Evolutionary conservation across 1,140 invertebrate genomes (phyloP), one percentile per base, ranked within the genome.

Genomic region (Leptinotarsa lineolata): DNA sequence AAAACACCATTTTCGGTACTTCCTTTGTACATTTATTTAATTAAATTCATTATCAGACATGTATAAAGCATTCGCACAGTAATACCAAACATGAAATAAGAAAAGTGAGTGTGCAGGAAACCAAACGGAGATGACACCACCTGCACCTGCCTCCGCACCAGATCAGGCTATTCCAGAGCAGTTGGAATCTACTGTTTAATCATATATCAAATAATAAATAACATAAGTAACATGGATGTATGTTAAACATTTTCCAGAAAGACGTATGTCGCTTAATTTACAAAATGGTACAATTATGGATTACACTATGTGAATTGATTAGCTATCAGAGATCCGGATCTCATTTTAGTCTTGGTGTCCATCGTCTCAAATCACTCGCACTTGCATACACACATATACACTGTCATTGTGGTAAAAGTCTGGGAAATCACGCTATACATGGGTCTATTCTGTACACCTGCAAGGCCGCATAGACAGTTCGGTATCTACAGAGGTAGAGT

Each of bases 41-140:
- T 85, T 83, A 85, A 78, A 82, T 81, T 80, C 77, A 83, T 75
- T 86, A 85, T 86, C 84, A 85, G 85, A 86, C 86, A 86, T 86
- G 85, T 86, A 86, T 86, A 86, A 86, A 86, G 86, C 86, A 86
- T 86, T 86, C 85, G 86, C 86, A 86, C 86, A 86, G 82, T 85
- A 85, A 85, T 86, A 86, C 85, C 85, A 86, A 86, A 85, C 82
- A 85, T 83, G 84, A 85, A 86, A 81, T 81, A 84, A 79, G 75
- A 79, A 76, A 81, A 80, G 72, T 81, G 78, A 77, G 78, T 79
- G 79, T 76, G 78, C 76, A 81, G 81, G 74, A 79, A 77, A 82
- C 78, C 68, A 76, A 79, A 81, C 73, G 68, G 68, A 22, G 67
- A 66, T 71, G 69, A 66, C 71, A 66, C 48, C 46, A 72, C 71